Percentiles rank a stretch among this genome's conserved stretches.
Evolutionary conservation across 2,888 invertebrate genomes (phyloP).

Genomic region (Drosophila maculinotata): DNA sequence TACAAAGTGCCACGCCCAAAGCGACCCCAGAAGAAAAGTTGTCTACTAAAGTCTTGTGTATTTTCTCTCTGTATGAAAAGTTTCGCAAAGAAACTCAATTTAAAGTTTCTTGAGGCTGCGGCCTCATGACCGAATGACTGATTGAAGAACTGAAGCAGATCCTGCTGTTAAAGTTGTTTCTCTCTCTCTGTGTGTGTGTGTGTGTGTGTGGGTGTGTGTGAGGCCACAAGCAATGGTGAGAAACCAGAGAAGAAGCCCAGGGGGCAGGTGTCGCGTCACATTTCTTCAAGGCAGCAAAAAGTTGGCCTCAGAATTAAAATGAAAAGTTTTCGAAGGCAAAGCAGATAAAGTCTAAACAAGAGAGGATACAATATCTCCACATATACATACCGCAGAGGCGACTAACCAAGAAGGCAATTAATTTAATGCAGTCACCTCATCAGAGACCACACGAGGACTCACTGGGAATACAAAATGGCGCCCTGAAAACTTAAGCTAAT

Average conservation of each 20-base stretch:
- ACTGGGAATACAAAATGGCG: constrained; percentile 43
- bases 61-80: constrained; percentile 35
- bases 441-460: constrained; percentile 23
- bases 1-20: constrained; percentile 10
- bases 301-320: constrained; percentile 29
- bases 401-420: constrained; percentile 54
- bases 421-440: constrained; percentile 62
- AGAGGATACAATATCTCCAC: constrained; percentile 14
- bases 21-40: constrained; percentile 13
- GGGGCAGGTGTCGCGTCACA: constrained; percentile 16
- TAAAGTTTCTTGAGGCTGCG: constrained; percentile 56
- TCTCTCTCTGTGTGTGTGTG: background rate
- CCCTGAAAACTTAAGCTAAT: constrained; percentile 67
- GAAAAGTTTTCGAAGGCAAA: constrained; percentile 40
- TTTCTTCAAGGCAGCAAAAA: constrained; percentile 20
- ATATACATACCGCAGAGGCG: constrained; percentile 5
- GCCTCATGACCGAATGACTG: constrained; percentile 50
- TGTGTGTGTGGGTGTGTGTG: constrained; percentile 2
- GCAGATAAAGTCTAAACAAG: constrained; percentile 20
- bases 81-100: constrained; percentile 65
- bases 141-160: constrained; percentile 49
- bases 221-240: constrained; percentile 30
- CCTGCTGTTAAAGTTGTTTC: constrained; percentile 10
- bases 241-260: constrained; percentile 14
- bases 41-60: constrained; percentile 46